phyloP scores from a whole-genome alignment of 2,888 invertebrate species.

The Abscondita cerata region DNA sequence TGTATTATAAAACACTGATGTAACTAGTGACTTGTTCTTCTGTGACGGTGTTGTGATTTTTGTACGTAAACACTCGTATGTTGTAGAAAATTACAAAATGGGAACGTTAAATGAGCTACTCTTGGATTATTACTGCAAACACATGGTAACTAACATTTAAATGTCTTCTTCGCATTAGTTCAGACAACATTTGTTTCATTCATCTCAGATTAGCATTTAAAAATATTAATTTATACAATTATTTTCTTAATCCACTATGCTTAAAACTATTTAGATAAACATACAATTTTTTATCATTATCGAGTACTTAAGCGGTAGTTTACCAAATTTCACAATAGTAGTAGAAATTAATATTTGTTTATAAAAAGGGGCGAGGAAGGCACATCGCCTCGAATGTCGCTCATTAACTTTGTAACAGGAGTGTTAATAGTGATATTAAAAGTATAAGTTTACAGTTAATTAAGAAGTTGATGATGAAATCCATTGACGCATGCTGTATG shows the following conservation, averaged over 20 bases:
- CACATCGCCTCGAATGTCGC: background rate
- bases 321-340: too few species aligned
- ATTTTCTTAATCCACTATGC: too few species aligned
- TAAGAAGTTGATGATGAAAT: background rate
- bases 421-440: background rate
- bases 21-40: conserved; percentile 45
- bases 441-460: background rate
- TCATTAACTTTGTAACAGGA: background rate
- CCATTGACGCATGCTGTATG: too few species aligned
- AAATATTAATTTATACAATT: too few species aligned
- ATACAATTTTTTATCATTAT: too few species aligned
- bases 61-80: conserved; percentile 9
- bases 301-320: too few species aligned
- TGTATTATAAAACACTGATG: conserved; percentile 52
- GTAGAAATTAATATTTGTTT: conserved; percentile 1
- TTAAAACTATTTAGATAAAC: too few species aligned
- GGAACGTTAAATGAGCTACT: conserved; percentile 39
- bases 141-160: conserved; percentile 49
- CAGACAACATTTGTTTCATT: too few species aligned
- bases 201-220: too few species aligned
- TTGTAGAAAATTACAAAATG: conserved; percentile 30
- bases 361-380: conserved; percentile 4
- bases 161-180: conserved; percentile 13
- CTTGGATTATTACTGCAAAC: conserved; percentile 51
- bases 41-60: conserved; percentile 43